phyloP scores from a whole-genome alignment of 2,113 vertebrate species.

The Xenotilapia caudafasciata region DNA sequence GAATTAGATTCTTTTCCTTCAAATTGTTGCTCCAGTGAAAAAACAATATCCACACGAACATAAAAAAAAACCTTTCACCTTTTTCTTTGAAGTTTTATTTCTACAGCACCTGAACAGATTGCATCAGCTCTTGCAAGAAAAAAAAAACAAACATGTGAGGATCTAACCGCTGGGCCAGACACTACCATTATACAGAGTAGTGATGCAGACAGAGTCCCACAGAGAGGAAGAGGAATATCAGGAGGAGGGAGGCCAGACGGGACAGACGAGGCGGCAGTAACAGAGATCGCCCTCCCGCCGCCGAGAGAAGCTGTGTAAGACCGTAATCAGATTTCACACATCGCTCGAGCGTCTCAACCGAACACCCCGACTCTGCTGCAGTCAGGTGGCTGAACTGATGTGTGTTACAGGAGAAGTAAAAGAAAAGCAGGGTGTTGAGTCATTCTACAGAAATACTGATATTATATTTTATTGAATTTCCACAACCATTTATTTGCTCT shows the following conservation, averaged over 20 bases:
- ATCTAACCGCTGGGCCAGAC: not conserved
- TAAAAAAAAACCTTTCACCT: not conserved
- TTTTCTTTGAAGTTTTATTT: not conserved
- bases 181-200: not conserved
- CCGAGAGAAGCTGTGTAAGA: not conserved
- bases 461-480: not conserved
- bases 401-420: not conserved
- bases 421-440: not conserved
- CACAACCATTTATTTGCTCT: not conserved
- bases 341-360: not conserved
- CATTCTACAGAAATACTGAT: not conserved
- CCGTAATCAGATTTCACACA: conserved; percentile 35
- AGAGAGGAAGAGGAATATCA: not conserved
- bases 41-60: not conserved
- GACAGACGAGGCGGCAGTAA: not conserved
- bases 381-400: not conserved
- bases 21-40: not conserved
- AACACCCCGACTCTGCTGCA: not conserved
- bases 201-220: not conserved
- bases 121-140: not conserved
- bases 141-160: not conserved
- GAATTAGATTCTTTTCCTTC: not conserved
- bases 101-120: not conserved
- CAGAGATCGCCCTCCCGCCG: not conserved
- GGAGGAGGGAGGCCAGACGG: not conserved